These are phyloP conservation scores for Pseudorasbora parva DNA, from an alignment of 2,113 vertebrate genomes.

Conservation along the genomic window DNA sequence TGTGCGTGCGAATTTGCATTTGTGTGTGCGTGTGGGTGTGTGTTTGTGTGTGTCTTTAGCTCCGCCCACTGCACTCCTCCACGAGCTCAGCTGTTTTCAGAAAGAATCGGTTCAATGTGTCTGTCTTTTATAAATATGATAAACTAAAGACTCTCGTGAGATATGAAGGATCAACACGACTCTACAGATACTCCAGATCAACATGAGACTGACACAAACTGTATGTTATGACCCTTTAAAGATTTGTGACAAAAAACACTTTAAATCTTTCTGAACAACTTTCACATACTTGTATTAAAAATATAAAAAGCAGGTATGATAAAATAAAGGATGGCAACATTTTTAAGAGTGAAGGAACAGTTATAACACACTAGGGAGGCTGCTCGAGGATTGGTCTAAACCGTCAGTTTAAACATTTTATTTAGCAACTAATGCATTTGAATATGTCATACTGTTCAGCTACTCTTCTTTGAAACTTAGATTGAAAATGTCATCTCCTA, in stretches of 20 bases:
- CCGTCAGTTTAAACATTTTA: not conserved
- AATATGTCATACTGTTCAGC: not conserved
- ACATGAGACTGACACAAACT: too few relatives aligned
- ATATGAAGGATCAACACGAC: too few relatives aligned
- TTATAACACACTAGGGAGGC: not conserved
- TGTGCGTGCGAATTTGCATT: too few relatives aligned
- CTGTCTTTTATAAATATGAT: too few relatives aligned
- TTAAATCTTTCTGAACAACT: not conserved
- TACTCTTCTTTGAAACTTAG: not conserved
- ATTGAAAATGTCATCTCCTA: slow-evolving; percentile 66
- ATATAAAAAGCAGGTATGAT: not conserved
- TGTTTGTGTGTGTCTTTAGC: too few relatives aligned
- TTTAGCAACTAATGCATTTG: not conserved
- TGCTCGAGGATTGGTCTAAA: not conserved
- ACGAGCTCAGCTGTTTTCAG: too few relatives aligned
- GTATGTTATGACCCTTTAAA: not conserved
- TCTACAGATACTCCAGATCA: too few relatives aligned
- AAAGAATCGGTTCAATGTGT: too few relatives aligned
- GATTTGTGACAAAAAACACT: not conserved
- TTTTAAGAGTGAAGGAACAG: not conserved
- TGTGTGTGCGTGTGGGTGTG: too few relatives aligned
- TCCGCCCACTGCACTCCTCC: too few relatives aligned
- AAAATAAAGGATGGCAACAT: not conserved
- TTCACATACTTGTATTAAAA: not conserved
- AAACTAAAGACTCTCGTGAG: too few relatives aligned